Evolutionary conservation across 2,113 vertebrate genomes (phyloP), one percentile per base, ranked within the genome.

Genomic region (Chloebia gouldiae): DNA sequence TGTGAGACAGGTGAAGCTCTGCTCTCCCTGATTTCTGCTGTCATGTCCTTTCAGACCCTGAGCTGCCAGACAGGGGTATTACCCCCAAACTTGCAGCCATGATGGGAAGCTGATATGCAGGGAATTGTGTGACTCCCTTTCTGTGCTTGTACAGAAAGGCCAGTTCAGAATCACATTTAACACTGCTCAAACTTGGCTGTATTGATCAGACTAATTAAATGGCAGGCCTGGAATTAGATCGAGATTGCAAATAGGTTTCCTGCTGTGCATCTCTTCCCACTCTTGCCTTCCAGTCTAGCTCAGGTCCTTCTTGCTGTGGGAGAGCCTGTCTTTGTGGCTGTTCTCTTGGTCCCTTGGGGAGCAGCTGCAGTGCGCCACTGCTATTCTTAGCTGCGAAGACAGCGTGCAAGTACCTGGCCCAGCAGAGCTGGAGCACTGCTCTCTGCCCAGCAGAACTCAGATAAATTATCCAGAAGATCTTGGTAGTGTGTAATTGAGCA

Each of bases 391-490:
- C 96, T 88, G 68, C 13, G 80, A 77, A 97, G 96, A 66, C 82
- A 86, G 94, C 13, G 2, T 88, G 91, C 92, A 18, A 91, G 91
- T 95, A 96, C 95, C 94, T 96, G 96, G 96, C 80, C 95, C 64
- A 50, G 95, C 95, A 49, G 88, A 95, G 95, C 95, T 63, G 79
- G 85, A 69, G 95, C 66, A 23, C 88, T 95, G 92, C 88, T 88
- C 35, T 92, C 94, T 93, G 93, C 92, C 94, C 94, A 73, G 92
- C 95, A 92, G 75, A 92, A 75, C 83, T 78, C 86, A 86, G 94
- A 97, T 96, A 78, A 97, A 96, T 96, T 97, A 97, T 95, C 96
- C 86, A 96, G 59, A 88, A 92, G 95, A 92, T 96, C 92, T 88
- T 45, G 64, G 90, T 85, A 66, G 80, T 64, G 68, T 93, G 88